Evolutionary conservation across 2,797 vertebrate genomes (phyloP), one percentile per base, ranked within the genome.

Genomic region (Okamejei kenojei): DNA sequence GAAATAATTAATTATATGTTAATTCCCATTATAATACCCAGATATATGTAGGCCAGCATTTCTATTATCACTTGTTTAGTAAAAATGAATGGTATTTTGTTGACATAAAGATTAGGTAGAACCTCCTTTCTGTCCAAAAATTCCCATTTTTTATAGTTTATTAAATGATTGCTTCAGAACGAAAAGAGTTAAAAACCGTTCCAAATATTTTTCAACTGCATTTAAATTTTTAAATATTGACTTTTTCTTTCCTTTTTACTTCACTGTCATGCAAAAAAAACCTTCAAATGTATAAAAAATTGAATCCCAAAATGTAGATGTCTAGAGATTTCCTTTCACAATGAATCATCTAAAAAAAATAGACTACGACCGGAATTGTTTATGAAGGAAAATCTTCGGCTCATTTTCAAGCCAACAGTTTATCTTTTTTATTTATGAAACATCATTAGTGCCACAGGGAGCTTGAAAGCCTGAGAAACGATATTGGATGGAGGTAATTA

Each of bases 361-460:
- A 29, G 90, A 76, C 71, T 92, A 29, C 35, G 29, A 92, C 90
- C 71, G 13, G 73, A 92, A 92, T 76, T 92, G 90, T 92, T 76
- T 92, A 74, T 29, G 38, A 92, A 76, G 90, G 90, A 92, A 92
- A 92, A 76, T 92, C 90, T 92, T 76, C 38, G 2, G 38, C 90
- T 76, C 90, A 74, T 73, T 91, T 91, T 91, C 68, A 73, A 74
- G 68, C 35, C 90, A 91, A 91, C 23, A 71, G 88, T 90, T 90
- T 38, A 90, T 76, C 45, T 92, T 92, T 92, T 92, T 92, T 92
- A 92, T 73, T 92, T 54, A 92, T 58, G 65, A 92, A 92, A 76
- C 90, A 92, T 92, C 38, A 92, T 73, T 92, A 92, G 68, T 76
- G 29, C 73, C 90, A 91, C 90, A 26, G 90, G 90, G 71, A 91